Percentiles rank a stretch among this genome's conserved stretches.
Conservation (phyloP, 30 jellyfish, hydroid and myxozoan species). For the Morbakka virulenta region DNA sequence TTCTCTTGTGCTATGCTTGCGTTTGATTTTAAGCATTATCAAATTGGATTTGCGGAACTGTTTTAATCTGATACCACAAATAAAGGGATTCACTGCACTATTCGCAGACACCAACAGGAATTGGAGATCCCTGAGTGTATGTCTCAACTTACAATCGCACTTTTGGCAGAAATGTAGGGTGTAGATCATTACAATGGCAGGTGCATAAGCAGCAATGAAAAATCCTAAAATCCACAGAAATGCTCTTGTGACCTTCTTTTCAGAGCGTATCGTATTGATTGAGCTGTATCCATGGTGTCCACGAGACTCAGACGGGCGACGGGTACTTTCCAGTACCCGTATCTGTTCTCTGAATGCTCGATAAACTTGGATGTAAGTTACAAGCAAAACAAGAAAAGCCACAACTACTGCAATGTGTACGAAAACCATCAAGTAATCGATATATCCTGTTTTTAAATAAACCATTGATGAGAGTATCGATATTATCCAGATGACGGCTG, state of each 20-base stretch:
- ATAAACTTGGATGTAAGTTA: slow-evolving; percentile 51
- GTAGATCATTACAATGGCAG: slow-evolving; percentile 74
- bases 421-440: slow-evolving; percentile 56
- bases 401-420: slow-evolving; percentile 51
- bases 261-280: slow-evolving; percentile 18
- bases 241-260: slow-evolving; percentile 72
- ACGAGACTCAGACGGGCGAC: not conserved
- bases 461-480: slow-evolving; percentile 35
- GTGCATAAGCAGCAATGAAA: slow-evolving; percentile 57
- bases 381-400: slow-evolving; percentile 18
- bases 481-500: slow-evolving; percentile 41
- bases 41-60: slow-evolving; percentile 59
- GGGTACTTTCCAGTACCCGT: slow-evolving; percentile 1
- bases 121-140: slow-evolving; percentile 70
- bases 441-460: slow-evolving; percentile 40
- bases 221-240: slow-evolving; percentile 59
- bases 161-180: slow-evolving; percentile 57
- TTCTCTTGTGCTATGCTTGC: too few relatives aligned
- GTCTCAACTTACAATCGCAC: slow-evolving; percentile 69
- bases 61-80: slow-evolving; percentile 62
- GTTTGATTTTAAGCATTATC: too few relatives aligned
- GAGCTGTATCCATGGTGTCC: not conserved
- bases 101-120: slow-evolving; percentile 61
- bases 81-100: slow-evolving; percentile 83
- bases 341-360: slow-evolving; percentile 29